phyloP scores from a whole-genome alignment of 2,888 invertebrate genomes.

The Julus scandinavius region DNA sequence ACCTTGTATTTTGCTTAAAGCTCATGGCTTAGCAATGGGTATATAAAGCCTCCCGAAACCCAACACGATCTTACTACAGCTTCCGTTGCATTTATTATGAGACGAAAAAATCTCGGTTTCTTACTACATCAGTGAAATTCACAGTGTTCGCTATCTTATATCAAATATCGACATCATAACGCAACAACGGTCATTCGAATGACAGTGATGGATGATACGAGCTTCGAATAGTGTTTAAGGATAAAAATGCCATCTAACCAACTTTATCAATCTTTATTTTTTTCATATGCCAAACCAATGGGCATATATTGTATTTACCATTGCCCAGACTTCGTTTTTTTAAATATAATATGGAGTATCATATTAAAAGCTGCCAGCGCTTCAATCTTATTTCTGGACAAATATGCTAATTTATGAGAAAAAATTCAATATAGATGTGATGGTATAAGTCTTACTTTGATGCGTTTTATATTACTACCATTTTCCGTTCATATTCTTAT shows the following conservation, averaged over 20 bases:
- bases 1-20: conserved; percentile 43
- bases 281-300: neutral
- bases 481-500: too few species aligned
- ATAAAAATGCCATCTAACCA: conserved; percentile 51
- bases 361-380: neutral
- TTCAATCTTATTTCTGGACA: neutral
- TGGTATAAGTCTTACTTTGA: neutral
- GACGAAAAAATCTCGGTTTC: conserved; percentile 23
- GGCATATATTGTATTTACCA: neutral
- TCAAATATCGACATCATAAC: conserved; percentile 52
- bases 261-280: conserved; percentile 41
- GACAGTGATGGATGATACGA: conserved; percentile 54
- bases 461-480: too few species aligned
- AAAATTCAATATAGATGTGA: neutral
- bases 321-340: neutral
- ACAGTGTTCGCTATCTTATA: conserved; percentile 26
- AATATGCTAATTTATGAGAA: neutral
- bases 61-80: neutral
- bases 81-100: conserved; percentile 36
- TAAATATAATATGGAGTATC: neutral
- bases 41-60: conserved; percentile 7
- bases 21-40: neutral
- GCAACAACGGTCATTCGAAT: conserved; percentile 54
- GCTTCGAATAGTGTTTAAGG: conserved; percentile 44
- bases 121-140: neutral